Evolutionary conservation across 2,797 vertebrate species (phyloP).

Genomic region (Sandelia bainsii): DNA sequence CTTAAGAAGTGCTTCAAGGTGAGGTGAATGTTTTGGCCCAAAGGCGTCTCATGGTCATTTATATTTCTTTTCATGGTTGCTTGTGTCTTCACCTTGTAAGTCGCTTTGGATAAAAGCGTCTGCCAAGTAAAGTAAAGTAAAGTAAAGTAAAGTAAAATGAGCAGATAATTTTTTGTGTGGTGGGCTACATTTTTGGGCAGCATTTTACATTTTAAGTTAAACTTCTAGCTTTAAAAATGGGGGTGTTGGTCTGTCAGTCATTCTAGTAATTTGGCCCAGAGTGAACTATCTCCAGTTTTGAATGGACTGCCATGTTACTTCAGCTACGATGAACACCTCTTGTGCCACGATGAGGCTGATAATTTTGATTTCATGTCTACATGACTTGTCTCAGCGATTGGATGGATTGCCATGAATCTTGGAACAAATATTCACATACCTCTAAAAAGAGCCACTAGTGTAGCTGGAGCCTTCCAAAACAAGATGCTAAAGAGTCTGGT

Average conservation of each 20-base stretch:
- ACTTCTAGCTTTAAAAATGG: neutral
- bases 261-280: neutral
- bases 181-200: neutral
- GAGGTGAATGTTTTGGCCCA: slow-evolving; percentile 10
- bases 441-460: no score
- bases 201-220: neutral
- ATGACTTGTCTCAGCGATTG: neutral
- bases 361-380: neutral
- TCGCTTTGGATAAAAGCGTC: no score
- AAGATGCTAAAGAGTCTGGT: no score
- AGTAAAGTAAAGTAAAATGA: no score
- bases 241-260: neutral
- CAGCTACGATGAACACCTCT: neutral
- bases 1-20: slow-evolving; percentile 20
- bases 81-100: no score
- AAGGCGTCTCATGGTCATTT: neutral
- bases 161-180: neutral
- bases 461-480: no score
- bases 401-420: neutral
- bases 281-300: neutral
- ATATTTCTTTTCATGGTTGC: neutral
- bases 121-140: no score
- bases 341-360: neutral
- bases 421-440: no score
- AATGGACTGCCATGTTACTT: neutral